Conservation (phyloP, 2,113 vertebrate species). For the Bothrops jararaca region DNA sequence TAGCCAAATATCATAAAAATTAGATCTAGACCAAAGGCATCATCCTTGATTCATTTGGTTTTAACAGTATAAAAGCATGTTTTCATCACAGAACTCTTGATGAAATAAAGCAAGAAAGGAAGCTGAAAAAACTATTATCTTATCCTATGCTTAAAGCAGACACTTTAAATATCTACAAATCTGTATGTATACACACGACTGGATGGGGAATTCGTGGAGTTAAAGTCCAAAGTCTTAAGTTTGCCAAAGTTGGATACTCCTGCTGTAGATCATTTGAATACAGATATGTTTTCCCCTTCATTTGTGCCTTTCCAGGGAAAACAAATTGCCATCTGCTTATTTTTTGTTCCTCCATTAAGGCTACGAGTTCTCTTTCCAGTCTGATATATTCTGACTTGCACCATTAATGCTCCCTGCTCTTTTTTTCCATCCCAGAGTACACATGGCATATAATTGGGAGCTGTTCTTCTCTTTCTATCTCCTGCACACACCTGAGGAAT, state of each 20-base stretch:
- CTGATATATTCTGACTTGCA: neutral
- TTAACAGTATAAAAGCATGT: neutral
- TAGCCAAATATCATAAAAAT: neutral
- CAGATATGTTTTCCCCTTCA: neutral
- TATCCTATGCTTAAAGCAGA: neutral
- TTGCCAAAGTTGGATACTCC: neutral
- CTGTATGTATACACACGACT: neutral
- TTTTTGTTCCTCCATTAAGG: neutral
- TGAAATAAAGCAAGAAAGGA: neutral
- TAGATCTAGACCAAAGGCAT: neutral
- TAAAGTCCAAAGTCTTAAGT: neutral
- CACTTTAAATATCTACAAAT: neutral
- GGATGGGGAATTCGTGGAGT: neutral
- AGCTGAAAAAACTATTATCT: neutral
- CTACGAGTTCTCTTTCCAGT: neutral
- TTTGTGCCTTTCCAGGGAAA: neutral
- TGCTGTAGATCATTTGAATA: neutral
- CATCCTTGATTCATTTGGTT: neutral
- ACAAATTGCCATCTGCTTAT: neutral
- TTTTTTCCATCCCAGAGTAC: neutral
- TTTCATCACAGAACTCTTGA: neutral
- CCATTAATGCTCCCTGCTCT: neutral
- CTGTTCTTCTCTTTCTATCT: slow-evolving; percentile 19
- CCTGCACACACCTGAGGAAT: neutral
- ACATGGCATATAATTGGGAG: neutral